Evolutionary conservation across 2,888 invertebrate genomes (phyloP).

Genomic region (Iphiclides podalirius): DNA sequence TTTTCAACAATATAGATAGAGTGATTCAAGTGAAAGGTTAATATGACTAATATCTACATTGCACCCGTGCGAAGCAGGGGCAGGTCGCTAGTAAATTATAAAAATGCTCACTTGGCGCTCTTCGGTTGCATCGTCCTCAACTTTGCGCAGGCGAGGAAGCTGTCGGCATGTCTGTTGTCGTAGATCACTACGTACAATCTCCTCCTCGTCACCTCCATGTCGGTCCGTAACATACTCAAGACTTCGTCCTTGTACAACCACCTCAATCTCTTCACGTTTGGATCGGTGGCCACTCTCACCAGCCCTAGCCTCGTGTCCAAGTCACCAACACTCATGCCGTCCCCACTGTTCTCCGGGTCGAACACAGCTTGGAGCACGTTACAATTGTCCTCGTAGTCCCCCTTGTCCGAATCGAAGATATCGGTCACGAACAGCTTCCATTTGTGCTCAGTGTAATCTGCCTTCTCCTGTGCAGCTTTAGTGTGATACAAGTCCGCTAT

Average conservation of each 20-base stretch:
- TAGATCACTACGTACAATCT: slow-evolving; percentile 90
- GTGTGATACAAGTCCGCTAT: slow-evolving; percentile 88
- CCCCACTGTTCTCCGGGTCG: slow-evolving; percentile 87
- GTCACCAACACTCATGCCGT: slow-evolving; percentile 87
- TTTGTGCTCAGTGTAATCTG: slow-evolving; percentile 85
- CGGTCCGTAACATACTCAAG: slow-evolving; percentile 84
- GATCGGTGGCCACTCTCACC: slow-evolving; percentile 84
- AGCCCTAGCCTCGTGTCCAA: slow-evolving; percentile 88
- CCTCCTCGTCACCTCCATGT: slow-evolving; percentile 87
- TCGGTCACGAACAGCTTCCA: slow-evolving; percentile 96
- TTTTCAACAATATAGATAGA: no score
- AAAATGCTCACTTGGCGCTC: slow-evolving; percentile 83
- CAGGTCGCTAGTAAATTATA: no score
- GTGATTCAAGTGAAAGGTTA: no score
- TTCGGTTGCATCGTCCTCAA: slow-evolving; percentile 84
- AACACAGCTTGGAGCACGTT: slow-evolving; percentile 91
- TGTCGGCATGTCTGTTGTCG: slow-evolving; percentile 87
- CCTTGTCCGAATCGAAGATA: slow-evolving; percentile 86
- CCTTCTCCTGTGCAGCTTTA: slow-evolving; percentile 67
- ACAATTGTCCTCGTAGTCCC: slow-evolving; percentile 87
- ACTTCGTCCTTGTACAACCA: slow-evolving; percentile 85
- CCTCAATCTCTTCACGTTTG: slow-evolving; percentile 74
- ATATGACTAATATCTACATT: no score
- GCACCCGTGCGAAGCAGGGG: no score
- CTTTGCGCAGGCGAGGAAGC: slow-evolving; percentile 91